A percentile compares a stretch with the other conserved stretches of the same genome.
phyloP scores from a whole-genome alignment of 2,113 vertebrate genomes.

The Ptilorrhoa leucosticta region DNA sequence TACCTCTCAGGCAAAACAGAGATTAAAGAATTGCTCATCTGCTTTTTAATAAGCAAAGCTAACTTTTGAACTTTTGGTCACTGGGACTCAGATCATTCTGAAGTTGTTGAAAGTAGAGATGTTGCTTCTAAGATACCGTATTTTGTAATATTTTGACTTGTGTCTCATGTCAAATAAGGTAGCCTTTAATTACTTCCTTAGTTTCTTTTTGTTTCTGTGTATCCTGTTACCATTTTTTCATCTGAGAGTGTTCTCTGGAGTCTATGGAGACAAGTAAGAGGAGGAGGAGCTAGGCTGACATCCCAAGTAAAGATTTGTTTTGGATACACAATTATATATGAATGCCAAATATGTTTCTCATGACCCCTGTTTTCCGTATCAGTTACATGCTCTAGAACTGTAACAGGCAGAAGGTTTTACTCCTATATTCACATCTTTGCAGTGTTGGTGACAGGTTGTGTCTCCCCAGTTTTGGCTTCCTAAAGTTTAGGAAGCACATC shows the following conservation, averaged over 20 bases:
- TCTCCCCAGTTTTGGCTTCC: not conserved
- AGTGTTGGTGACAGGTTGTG: not conserved
- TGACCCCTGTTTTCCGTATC: not conserved
- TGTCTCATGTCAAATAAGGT: not conserved
- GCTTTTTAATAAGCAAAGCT: constrained; percentile 1
- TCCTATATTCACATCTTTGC: not conserved
- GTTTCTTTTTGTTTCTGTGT: not conserved
- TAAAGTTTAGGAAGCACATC: not conserved
- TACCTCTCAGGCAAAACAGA: not conserved
- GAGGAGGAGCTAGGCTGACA: not conserved
- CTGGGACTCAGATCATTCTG: not conserved
- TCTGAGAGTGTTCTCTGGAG: not conserved
- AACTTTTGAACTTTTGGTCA: not conserved
- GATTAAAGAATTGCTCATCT: not conserved
- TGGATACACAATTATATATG: not conserved
- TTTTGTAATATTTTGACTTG: constrained; percentile 9
- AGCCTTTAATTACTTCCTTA: not conserved
- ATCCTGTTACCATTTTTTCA: not conserved
- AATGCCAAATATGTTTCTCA: constrained; percentile 11
- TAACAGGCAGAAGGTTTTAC: not conserved
- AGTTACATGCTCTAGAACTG: not conserved
- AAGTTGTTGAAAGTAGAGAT: not conserved
- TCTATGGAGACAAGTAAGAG: not conserved
- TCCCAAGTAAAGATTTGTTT: constrained; percentile 5
- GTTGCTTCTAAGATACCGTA: not conserved